Percentiles rank a stretch among this genome's conserved stretches.
Conservation (phyloP, 2,797 vertebrate species). For the Lophotriccus pileatus region DNA sequence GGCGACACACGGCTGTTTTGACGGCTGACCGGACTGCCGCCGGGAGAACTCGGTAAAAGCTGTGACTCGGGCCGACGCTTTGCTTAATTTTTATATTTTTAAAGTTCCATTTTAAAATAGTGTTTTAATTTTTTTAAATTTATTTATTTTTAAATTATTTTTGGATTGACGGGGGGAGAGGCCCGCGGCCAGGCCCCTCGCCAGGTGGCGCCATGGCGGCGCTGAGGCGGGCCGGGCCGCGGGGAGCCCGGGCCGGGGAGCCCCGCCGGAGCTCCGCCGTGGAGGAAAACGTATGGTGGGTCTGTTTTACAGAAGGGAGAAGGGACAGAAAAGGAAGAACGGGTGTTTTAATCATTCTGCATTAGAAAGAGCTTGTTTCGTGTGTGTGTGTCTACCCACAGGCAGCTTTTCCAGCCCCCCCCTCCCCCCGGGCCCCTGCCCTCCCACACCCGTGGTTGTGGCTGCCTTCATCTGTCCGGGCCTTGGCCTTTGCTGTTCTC, state of each 20-base stretch:
- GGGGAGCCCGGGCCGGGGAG: too few species aligned
- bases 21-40: background rate
- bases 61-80: background rate
- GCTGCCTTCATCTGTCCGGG: background rate
- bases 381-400: fast-evolving
- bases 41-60: background rate
- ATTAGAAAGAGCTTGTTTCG: background rate
- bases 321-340: background rate
- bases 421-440: background rate
- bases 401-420: background rate
- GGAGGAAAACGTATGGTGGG: background rate
- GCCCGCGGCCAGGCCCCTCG: background rate
- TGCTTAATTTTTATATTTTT: background rate
- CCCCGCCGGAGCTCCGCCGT: too few species aligned
- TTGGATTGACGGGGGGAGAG: background rate
- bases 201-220: constrained; percentile 20
- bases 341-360: background rate
- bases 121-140: background rate
- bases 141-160: too few species aligned
- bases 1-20: fast-evolving
- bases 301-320: background rate
- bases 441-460: fast-evolving
- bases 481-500: background rate
- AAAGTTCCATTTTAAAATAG: too few species aligned
- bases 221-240: background rate